Evolutionary conservation across 2,797 vertebrate species (phyloP).

Genomic region (Silurus lanzhouensis): DNA sequence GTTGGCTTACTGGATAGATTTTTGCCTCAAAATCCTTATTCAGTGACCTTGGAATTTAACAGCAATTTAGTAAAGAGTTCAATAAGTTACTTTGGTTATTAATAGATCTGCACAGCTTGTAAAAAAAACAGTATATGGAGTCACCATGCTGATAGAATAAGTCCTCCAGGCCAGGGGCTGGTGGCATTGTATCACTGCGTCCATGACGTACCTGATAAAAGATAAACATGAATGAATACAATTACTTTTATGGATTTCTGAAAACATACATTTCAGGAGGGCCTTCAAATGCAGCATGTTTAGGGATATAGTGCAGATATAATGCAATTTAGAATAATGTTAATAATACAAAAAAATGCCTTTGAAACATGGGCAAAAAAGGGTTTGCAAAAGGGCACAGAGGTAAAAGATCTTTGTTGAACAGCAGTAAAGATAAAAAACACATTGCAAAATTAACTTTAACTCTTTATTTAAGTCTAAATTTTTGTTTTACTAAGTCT

Average conservation of each 20-base stretch:
- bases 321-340: no score
- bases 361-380: not conserved
- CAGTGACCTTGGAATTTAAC: not conserved
- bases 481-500: not conserved
- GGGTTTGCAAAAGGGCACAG: not conserved
- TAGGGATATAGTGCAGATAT: no score
- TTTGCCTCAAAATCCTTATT: not conserved
- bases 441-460: not conserved
- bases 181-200: slow-evolving; percentile 70
- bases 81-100: not conserved
- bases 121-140: slow-evolving; percentile 5
- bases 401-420: no score
- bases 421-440: not conserved
- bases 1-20: not conserved
- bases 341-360: not conserved
- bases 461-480: no score
- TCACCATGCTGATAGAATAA: slow-evolving; percentile 73
- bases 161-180: slow-evolving; percentile 77
- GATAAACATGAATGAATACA: slow-evolving; percentile 17
- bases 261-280: no score
- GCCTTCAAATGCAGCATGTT: no score
- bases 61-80: not conserved
- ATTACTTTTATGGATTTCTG: no score
- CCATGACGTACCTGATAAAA: slow-evolving; percentile 72
- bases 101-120: not conserved